Evolutionary conservation across 2,113 vertebrate species (phyloP), one percentile per base, ranked within the genome.

Genomic region (Hemichromis elongatus): DNA sequence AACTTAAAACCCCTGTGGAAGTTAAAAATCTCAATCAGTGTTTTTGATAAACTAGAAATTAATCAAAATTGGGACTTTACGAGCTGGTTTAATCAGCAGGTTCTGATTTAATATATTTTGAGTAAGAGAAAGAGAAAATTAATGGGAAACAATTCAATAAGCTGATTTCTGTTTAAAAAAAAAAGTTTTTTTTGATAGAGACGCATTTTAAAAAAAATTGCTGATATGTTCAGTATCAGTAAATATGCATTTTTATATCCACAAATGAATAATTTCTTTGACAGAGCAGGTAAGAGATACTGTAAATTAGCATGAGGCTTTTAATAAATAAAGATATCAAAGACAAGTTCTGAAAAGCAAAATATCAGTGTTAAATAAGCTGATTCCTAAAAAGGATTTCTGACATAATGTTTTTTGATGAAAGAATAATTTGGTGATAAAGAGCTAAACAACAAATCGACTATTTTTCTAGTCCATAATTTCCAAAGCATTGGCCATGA

Each of bases 141-240:
- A n/a, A 0, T 0, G 37, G 6, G 19, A 66, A 14, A 3, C 19
- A 66, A 66, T 26, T 70, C 13, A 26, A 10, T 26, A 21, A 42
- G 37, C 63, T 42, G 63, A 68, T 68, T 68, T 68, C 35, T n/a
- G 42, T 21, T 16, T 61, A 61, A 19, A 21, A 24, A 8, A 0
- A 6, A n/a, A n/a, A n/a, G n/a, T 2, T 21, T 11, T 68, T 42
- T 66, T n/a, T 8, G 0, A 37, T 37, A 7, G 19, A 5, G 11
- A 21, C 18, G 0, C 30, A 13, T 37, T 66, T 2, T 3, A 9
- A 9, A 0, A 42, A 14, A 14, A 42, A 2, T 10, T 45, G 13
- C 40, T 45, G 66, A 10, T 26, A 45, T 45, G 13, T 42, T 68
- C n/a, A 40, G 7, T 40, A 24, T 66, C 35, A 14, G 19, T 4